phyloP scores from a whole-genome alignment of 2,113 vertebrate genomes.

The Baryphthengus martii region DNA sequence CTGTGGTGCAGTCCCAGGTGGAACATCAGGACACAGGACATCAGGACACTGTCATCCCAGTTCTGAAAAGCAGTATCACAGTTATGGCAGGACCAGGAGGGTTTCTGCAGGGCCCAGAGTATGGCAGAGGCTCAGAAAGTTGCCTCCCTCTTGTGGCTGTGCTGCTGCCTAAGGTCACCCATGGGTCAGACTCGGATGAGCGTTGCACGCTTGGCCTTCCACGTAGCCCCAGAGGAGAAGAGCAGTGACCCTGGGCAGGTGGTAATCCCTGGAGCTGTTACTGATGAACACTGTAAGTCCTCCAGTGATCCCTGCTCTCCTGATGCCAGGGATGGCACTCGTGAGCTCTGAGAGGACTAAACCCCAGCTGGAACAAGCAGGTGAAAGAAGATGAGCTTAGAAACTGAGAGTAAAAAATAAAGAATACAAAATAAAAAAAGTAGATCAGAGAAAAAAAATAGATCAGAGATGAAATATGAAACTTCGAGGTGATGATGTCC shows the following conservation, averaged over 20 bases:
- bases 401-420: not conserved
- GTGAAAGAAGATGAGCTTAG: not conserved
- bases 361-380: not conserved
- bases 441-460: not conserved
- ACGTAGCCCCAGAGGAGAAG: not conserved
- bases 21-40: not conserved
- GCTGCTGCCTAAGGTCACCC: not conserved
- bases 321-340: not conserved
- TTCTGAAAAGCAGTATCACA: fast-evolving
- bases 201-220: not conserved
- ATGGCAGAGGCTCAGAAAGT: not conserved
- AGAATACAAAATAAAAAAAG: too few relatives aligned
- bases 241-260: too few relatives aligned
- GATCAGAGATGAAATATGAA: not conserved
- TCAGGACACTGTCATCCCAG: not conserved
- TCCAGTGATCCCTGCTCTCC: not conserved
- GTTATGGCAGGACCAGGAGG: not conserved
- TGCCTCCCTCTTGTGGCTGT: not conserved
- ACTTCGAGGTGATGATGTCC: not conserved
- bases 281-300: not conserved
- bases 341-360: not conserved
- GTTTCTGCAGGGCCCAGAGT: not conserved
- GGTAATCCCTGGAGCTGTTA: not conserved
- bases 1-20: not conserved
- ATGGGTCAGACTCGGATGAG: fast-evolving